Conservation (phyloP, 2,888 invertebrate species). For the Drosophila anomalata region DNA sequence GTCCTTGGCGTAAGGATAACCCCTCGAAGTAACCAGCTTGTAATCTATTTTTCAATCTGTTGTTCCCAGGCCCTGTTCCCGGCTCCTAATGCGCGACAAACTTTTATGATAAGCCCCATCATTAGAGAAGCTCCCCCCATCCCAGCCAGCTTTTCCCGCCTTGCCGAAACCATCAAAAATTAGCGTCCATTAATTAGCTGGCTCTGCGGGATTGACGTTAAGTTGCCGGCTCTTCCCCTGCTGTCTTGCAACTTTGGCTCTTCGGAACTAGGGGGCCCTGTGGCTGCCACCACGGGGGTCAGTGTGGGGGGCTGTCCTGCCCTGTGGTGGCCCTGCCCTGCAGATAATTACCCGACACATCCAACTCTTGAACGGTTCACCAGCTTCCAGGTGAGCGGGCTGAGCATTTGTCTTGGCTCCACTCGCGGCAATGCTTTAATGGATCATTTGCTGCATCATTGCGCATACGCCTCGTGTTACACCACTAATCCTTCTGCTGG, state of each 20-base stretch:
- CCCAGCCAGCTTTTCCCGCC: neutral
- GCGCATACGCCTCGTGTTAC: constrained; percentile 54
- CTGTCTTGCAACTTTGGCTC: neutral
- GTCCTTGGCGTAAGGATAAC: neutral
- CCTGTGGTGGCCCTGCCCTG: constrained; percentile 8
- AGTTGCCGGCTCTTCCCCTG: constrained; percentile 29
- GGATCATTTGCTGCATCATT: constrained; percentile 72
- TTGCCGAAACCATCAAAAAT: constrained; percentile 49
- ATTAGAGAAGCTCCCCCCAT: neutral
- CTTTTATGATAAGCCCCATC: constrained; percentile 54
- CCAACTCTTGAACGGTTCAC: constrained; percentile 37
- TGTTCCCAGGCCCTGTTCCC: constrained; percentile 36
- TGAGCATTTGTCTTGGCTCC: constrained; percentile 23
- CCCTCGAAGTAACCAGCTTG: neutral
- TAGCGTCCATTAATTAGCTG: constrained; percentile 72
- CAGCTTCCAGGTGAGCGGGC: constrained; percentile 22
- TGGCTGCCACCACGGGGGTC: constrained; percentile 25
- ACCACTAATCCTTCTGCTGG: constrained; percentile 64
- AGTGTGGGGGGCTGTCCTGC: neutral
- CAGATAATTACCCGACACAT: constrained; percentile 45
- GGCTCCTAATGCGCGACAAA: constrained; percentile 61
- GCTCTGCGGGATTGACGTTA: constrained; percentile 68
- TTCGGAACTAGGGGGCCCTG: neutral
- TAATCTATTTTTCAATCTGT: constrained; percentile 12
- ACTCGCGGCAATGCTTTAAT: constrained; percentile 44